Evolutionary conservation across 2,113 vertebrate genomes (phyloP), one percentile per base, ranked within the genome.

Genomic region (Syngnathus typhle): DNA sequence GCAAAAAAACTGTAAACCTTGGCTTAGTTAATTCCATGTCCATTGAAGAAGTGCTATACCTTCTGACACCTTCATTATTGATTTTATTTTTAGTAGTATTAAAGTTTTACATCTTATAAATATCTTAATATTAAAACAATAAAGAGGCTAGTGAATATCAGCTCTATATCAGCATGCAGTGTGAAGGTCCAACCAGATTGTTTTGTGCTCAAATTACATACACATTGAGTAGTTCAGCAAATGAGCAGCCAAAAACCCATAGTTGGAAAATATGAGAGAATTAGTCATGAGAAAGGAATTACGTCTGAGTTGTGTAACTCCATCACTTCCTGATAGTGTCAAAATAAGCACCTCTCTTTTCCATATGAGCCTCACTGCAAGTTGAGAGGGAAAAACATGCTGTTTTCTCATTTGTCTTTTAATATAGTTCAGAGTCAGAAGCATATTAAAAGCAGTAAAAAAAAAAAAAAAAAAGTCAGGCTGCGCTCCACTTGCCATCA

Each of bases 281-380:
- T 72, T 21, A 63, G 38, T 77, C 67, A 76, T 51, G 23, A n/a
- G 52, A 51, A 10, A 71, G 54, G 73, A 78, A 74, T 72, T 55
- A 39, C 44, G 23, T 51, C 56, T 66, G 27, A 36, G 39, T 54
- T 37, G 54, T 69, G 63, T 67, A 54, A 74, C 64, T 59, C 62
- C 12, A 12, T 52, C 36, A 44, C 36, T 72, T 71, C 56, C 51
- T 43, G 66, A 73, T 65, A 58, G 67, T 55, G 43, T 67, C 47
- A 15, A 65, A 68, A 36, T 71, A 63, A 79, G 69, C 74, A 65
- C 74, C 23, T 71, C 62, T 71, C 59, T 68, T 65, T 65, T 54
- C 68, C 58, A 37, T 52, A 63, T 10, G 16, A 58, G 39, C 69
- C 69, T 79, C 67, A 18, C 38, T 60, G 71, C 77, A 68, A 19